phyloP scores from a whole-genome alignment of 2,113 vertebrate genomes.

The Psophia crepitans region DNA sequence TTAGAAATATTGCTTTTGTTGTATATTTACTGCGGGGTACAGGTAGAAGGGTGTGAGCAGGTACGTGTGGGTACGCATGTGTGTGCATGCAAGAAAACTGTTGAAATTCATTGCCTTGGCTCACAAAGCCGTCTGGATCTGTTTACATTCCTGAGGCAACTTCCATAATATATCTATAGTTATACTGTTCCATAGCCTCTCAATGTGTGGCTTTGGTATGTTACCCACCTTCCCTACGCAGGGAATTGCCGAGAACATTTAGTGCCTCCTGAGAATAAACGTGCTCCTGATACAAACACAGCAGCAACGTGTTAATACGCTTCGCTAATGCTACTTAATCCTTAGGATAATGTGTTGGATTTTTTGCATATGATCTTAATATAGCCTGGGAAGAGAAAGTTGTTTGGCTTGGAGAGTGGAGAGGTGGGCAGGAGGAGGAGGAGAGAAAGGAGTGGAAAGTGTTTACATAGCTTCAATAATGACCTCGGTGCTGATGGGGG shows the following conservation, averaged over 20 bases:
- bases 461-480: neutral
- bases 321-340: conserved; percentile 27
- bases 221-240: neutral
- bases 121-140: neutral
- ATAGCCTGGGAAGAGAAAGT: neutral
- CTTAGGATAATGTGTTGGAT: conserved; percentile 15
- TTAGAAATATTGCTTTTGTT: neutral
- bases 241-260: neutral
- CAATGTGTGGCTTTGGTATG: neutral
- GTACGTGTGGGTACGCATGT: neutral
- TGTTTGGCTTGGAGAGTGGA: neutral
- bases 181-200: neutral
- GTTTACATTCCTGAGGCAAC: conserved; percentile 60
- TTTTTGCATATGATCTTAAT: conserved; percentile 15
- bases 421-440: neutral
- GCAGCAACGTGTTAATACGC: neutral
- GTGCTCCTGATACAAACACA: neutral
- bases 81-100: neutral
- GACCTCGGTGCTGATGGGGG: neutral
- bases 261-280: neutral
- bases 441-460: neutral
- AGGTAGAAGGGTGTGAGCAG: conserved; percentile 1
- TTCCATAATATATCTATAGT: conserved; percentile 23
- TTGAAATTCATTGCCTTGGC: conserved; percentile 27
- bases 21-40: neutral